Percentiles rank a stretch among this genome's conserved stretches.
phyloP scores from a whole-genome alignment of 1,140 invertebrate genomes.

The Eumeta japonica region DNA sequence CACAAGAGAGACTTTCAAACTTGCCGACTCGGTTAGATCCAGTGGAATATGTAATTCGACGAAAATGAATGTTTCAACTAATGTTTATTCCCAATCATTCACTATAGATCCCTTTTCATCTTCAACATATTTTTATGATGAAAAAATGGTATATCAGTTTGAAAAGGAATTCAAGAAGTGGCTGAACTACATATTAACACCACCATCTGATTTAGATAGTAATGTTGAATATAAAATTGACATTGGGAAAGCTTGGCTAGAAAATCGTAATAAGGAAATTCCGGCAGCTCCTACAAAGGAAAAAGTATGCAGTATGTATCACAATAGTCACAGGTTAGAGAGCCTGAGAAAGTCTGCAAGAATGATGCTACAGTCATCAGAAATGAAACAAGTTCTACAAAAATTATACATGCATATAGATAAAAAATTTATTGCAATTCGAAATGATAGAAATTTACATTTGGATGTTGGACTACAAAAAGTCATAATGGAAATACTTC shows the following conservation, averaged over 20 bases:
- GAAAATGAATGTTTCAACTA: constrained; percentile 13
- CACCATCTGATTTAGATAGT: constrained; percentile 69
- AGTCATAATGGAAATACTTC: constrained; percentile 71
- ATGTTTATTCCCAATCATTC: constrained; percentile 60
- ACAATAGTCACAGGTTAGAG: constrained; percentile 65
- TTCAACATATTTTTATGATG: constrained; percentile 72
- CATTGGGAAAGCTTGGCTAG: constrained; percentile 73
- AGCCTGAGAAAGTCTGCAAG: constrained; percentile 66
- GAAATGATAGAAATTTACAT: constrained; percentile 70
- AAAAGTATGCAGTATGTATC: constrained; percentile 63
- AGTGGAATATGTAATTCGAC: not conserved
- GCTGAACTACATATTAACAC: constrained; percentile 84
- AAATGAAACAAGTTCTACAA: constrained; percentile 61
- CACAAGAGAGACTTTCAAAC: too few relatives aligned
- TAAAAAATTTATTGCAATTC: constrained; percentile 64
- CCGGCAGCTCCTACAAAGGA: constrained; percentile 68
- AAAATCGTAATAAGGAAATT: constrained; percentile 65
- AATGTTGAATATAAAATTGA: constrained; percentile 64
- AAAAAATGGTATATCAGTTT: constrained; percentile 76
- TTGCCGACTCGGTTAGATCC: too few relatives aligned
- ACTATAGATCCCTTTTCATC: constrained; percentile 69
- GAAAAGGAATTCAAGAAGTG: constrained; percentile 81
- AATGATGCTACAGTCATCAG: constrained; percentile 58
- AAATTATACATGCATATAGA: constrained; percentile 65
- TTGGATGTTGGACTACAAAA: constrained; percentile 79